Conservation (phyloP, 2,888 invertebrate genomes). For the Brachyopa scutellaris region DNA sequence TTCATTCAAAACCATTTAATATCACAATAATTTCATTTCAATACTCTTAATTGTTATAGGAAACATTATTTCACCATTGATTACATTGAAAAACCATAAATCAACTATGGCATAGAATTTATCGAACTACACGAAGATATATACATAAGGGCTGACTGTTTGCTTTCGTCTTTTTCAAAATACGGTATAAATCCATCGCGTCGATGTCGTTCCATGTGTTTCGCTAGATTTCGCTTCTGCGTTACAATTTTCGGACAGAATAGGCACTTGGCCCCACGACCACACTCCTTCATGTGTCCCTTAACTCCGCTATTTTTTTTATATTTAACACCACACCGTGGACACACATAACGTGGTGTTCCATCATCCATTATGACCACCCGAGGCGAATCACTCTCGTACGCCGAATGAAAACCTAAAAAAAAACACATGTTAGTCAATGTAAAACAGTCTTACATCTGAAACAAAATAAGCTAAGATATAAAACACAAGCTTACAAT, state of each 20-base stretch:
- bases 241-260: slow-evolving; percentile 76
- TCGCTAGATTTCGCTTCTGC: slow-evolving; percentile 75
- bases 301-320: slow-evolving; percentile 74
- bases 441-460: background rate
- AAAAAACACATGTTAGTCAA: slow-evolving; percentile 75
- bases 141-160: background rate
- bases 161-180: slow-evolving; percentile 23
- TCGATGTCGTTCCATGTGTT: slow-evolving; percentile 75
- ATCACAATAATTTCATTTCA: slow-evolving; percentile 34
- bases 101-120: background rate
- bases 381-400: slow-evolving; percentile 54
- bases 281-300: slow-evolving; percentile 76
- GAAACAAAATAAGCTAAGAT: too few species aligned
- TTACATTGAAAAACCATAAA: background rate
- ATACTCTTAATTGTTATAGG: slow-evolving; percentile 26
- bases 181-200: slow-evolving; percentile 54
- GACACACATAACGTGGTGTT: slow-evolving; percentile 74
- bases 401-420: slow-evolving; percentile 73
- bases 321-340: slow-evolving; percentile 76
- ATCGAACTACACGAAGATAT: slow-evolving; percentile 1
- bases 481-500: too few species aligned
- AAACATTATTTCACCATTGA: slow-evolving; percentile 8
- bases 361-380: slow-evolving; percentile 75
- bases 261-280: slow-evolving; percentile 75
- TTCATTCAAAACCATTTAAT: slow-evolving; percentile 8